Evolutionary conservation across 2,113 vertebrate genomes (phyloP).

Genomic region (Erythrocercus mccallii): DNA sequence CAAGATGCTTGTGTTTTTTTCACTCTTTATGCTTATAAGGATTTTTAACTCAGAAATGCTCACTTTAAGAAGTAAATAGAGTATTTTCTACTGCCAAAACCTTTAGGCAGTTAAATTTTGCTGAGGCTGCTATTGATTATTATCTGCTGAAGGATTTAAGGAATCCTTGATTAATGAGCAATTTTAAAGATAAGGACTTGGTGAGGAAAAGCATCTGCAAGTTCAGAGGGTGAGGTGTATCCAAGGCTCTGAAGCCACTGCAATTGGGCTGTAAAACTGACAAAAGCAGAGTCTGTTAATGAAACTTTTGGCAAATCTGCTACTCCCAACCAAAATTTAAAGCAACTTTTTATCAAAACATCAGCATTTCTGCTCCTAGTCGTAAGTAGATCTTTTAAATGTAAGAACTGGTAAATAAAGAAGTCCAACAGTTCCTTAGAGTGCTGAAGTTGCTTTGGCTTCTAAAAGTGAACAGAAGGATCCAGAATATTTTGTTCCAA

Average conservation of each 20-base stretch:
- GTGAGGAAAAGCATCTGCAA: neutral
- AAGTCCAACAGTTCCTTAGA: neutral
- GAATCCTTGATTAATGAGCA: neutral
- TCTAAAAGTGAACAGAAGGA: neutral
- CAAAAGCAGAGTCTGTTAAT: neutral
- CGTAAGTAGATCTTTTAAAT: neutral
- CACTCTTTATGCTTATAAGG: neutral
- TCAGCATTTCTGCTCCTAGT: neutral
- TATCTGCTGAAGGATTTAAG: neutral
- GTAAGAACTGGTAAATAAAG: neutral
- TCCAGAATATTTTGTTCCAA: neutral
- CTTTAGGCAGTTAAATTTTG: neutral
- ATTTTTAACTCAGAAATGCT: neutral
- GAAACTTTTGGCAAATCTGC: neutral
- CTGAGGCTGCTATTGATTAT: neutral
- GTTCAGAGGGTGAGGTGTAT: neutral
- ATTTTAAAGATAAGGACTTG: neutral
- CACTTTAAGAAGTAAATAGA: neutral
- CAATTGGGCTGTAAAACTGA: neutral
- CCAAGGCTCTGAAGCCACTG: neutral
- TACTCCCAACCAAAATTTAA: neutral
- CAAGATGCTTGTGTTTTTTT: neutral
- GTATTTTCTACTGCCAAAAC: neutral
- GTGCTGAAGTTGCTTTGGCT: neutral
- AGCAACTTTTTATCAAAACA: neutral